Evolutionary conservation across 2,113 vertebrate species (phyloP), one percentile per base, ranked within the genome.

Genomic region (Hemiprocne comata): DNA sequence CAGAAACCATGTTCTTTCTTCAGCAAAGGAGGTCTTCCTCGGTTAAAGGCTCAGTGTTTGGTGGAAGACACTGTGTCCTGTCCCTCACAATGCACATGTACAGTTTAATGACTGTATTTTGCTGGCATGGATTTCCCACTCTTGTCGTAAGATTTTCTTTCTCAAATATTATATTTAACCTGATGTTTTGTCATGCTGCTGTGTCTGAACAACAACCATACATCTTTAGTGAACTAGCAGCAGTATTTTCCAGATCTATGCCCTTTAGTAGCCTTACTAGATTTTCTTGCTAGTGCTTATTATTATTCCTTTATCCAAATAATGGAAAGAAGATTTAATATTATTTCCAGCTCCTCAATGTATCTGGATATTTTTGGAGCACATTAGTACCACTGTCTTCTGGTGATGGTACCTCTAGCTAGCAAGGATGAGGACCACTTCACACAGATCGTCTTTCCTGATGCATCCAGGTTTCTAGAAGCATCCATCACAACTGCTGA

Each of bases 181-280:
- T 24, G 67, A 25, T 93, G 77, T 76, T 95, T 96, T 93, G 85
- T 94, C 89, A 91, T 33, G 46, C 64, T 94, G 58, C 67, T 80
- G 50, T 58, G 62, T 79, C 54, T 36, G 61, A 87, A 76, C 60
- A 60, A 17, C 6, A 9, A 53, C 58, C 57, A 48, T 13, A 13
- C 17, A 21, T 89, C 85, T 60, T 91, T 2, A 2, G 6, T 23
- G 58, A 79, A 46, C 54, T 91, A 70, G 57, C 66, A 75, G 81
- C n/a, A 85, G 34, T 44, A 7, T 74, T 92, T 91, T 88, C 64
- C 55, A 60, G 67, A 34, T 60, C 40, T 28, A 0, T 54, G 54
- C 17, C 46, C 54, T 89, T 81, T 16, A 25, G 31, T 66, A 46
- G 38, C 18, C 21, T 76, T 57, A 57, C 11, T 57, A 36, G 25